Base-by-base conservation (phyloP, 2,113 vertebrate genomes). In the Eidolon helvum region DNA sequence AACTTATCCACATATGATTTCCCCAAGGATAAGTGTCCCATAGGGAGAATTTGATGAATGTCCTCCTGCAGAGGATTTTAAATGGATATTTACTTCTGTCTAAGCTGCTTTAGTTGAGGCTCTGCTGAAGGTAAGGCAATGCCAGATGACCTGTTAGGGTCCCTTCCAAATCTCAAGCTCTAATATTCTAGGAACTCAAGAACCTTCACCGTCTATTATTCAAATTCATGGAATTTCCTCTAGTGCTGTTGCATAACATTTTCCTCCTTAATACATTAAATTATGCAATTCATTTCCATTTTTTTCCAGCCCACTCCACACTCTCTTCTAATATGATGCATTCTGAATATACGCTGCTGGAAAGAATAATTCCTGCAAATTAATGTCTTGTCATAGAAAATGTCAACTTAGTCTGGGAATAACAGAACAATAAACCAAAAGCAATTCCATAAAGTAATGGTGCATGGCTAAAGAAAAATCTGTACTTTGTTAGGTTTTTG, bases 301-400 rank as follows among this genome's bases (percentile, higher is more conserved):
- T 50, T 50, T 93, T 87, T 68, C 85, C 53, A 97, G 40, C 74
- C 69, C 55, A 50, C 61, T 38, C 79, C 50, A 33, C 10, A 16
- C 45, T 18, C 15, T 55, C 59, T 88, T 96, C 68, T 90, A 87
- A 55, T 83, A 87, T 8, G 75, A 90, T 30, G 66, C 30, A 75
- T 63, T 93, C 71, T 83, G 55, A 87, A 87, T 35, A 96, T 71
- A 93, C 3, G 9, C 91, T 97, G 87, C 77, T 93, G 97, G 72
- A 92, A 96, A 48, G 50, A 91, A 95, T 95, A 95, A 96, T 93
- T 97, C 66, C 75, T 94, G 35, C 33, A 98, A 83, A 97, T 94
- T 96, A 98, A 86, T 79, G 48, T 16, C 65, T 95, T 97, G 89
- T 97, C 89, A 96, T 77, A 95, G 92, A 87, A 97, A 98, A 84